Evolutionary conservation across 2,113 vertebrate genomes (phyloP).

Genomic region (Prunella fulvescens): DNA sequence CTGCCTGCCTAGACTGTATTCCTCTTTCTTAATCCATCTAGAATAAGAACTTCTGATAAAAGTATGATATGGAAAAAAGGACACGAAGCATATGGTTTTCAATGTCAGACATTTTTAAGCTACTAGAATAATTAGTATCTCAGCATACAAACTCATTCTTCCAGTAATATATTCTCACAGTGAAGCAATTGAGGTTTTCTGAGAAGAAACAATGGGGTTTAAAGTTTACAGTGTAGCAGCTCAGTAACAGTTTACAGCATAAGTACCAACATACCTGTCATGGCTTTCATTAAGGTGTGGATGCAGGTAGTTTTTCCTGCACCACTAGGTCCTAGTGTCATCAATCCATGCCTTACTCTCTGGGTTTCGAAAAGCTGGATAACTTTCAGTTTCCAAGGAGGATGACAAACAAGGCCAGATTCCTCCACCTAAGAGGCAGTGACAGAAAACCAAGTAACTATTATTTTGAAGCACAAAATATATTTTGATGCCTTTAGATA

Average conservation of each 20-base stretch:
- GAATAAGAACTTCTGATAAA: not conserved
- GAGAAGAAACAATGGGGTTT: not conserved
- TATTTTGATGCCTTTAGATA: not conserved
- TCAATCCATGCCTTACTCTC: constrained; percentile 91
- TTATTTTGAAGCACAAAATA: not conserved
- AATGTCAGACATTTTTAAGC: not conserved
- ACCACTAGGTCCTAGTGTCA: constrained; percentile 93
- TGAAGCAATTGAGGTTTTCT: not conserved
- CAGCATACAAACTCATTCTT: not conserved
- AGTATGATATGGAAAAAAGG: not conserved
- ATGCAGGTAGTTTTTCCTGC: constrained; percentile 93
- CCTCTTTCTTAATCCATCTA: not conserved
- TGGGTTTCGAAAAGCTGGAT: constrained; percentile 95
- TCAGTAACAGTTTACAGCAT: not conserved
- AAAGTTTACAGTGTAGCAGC: not conserved
- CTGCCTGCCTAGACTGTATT: not conserved
- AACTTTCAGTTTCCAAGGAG: constrained; percentile 93
- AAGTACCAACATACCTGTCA: constrained; percentile 79
- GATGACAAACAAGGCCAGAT: constrained; percentile 88
- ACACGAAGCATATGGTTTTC: not conserved
- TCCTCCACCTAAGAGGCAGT: constrained; percentile 79
- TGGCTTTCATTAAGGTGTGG: constrained; percentile 89
- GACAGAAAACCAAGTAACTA: not conserved
- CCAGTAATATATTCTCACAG: not conserved
- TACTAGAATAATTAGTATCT: not conserved